A percentile compares a stretch with the other conserved stretches of the same genome.
Evolutionary conservation across 2,113 vertebrate genomes (phyloP).

Genomic region (Columbina picui): DNA sequence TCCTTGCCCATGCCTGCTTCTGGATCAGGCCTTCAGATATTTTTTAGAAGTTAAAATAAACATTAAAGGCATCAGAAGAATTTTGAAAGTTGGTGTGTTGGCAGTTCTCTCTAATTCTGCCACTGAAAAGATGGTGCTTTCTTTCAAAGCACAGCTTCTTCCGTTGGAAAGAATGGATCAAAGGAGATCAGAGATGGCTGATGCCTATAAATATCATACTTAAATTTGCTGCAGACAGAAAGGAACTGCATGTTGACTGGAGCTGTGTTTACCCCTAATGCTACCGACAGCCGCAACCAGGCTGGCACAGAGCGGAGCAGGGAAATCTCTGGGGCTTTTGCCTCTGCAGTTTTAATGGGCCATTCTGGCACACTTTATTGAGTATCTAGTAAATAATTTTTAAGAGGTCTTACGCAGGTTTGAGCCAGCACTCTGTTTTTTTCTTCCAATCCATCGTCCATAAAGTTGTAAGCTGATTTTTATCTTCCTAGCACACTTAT

Average conservation of each 20-base stretch:
- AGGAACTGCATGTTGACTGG: neutral
- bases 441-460: neutral
- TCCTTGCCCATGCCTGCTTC: neutral
- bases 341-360: neutral
- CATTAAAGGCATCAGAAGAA: constrained; percentile 1
- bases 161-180: constrained; percentile 29
- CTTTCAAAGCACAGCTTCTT: neutral
- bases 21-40: neutral
- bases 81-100: neutral
- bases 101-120: neutral
- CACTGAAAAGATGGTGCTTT: neutral
- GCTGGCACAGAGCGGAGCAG: neutral
- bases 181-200: constrained; percentile 29
- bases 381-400: constrained; percentile 37
- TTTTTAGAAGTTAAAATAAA: neutral
- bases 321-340: neutral
- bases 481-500: neutral
- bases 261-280: neutral
- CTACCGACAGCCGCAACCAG: neutral
- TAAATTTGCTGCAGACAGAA: constrained; percentile 30
- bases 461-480: constrained; percentile 35
- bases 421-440: neutral
- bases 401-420: neutral
- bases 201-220: constrained; percentile 8
- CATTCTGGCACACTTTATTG: neutral